Evolutionary conservation across 2,113 vertebrate species (phyloP), one percentile per base, ranked within the genome.

Genomic region (Hypanus sabinus): DNA sequence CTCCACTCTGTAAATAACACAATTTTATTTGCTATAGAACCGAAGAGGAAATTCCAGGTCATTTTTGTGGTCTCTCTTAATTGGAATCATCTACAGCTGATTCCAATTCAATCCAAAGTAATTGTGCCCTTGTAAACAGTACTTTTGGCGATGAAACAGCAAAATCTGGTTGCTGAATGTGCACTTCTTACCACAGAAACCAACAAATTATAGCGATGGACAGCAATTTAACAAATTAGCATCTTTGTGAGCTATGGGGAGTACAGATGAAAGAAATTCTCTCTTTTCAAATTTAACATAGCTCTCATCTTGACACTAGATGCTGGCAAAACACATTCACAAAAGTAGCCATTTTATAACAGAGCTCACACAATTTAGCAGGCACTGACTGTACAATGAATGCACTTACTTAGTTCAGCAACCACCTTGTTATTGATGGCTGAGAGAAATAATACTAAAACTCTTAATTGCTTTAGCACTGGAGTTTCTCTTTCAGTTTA

Each of bases 211-310:
- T 46, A 46, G 46, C 96, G 96, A 97, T 95, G 96, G 96, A 96
- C 81, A 95, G 96, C 97, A 96, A 97, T 97, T 97, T 97, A 96
- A 96, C 96, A 95, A 94, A 95, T 96, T 96, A 60, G 27, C 27
- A 11, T 12, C 0, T 11, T 60, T 55, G 12, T 30, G 55, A n/a
- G 57, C 60, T 55, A 96, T 94, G 96, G 96, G 96, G 96, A 97
- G 96, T 95, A 96, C 96, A 96, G 96, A 97, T 96, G 97, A 96
- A 97, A 97, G 96, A 95, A 97, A 97, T 95, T 95, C 96, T 96
- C 96, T 96, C 95, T 95, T n/a, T 87, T 60, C 55, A 87, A 87
- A 55, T 30, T 96, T 80, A 94, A 95, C 96, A 95, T 94, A 95
- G 94, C 95, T 95, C 96, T 95, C 94, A 95, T 95, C 95, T 95